These are phyloP conservation scores for Cranoglanis bouderius DNA, from an alignment of 2,113 vertebrate genomes.

Conservation along the genomic window DNA sequence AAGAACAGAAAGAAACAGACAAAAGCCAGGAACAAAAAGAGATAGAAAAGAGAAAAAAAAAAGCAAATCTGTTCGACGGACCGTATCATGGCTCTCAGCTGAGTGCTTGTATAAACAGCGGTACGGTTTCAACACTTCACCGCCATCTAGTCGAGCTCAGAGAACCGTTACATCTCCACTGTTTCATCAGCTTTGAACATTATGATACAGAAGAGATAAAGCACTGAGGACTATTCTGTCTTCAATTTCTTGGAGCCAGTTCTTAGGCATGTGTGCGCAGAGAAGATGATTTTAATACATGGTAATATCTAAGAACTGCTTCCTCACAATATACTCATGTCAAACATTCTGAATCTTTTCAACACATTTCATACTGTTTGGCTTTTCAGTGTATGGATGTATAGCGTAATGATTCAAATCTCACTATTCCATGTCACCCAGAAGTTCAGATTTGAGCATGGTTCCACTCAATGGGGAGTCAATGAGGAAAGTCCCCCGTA, in stretches of 20 bases:
- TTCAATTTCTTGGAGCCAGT: background rate
- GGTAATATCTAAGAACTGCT: background rate
- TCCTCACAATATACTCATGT: background rate
- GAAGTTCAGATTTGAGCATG: background rate
- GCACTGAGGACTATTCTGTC: background rate
- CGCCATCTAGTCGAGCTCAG: constrained; percentile 4
- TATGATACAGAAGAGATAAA: background rate
- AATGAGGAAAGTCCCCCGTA: background rate
- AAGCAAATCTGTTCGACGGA: background rate
- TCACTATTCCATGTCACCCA: background rate
- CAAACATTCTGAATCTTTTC: background rate
- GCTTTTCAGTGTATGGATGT: background rate
- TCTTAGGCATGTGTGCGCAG: background rate
- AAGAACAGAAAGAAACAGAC: background rate
- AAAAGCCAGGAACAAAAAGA: background rate
- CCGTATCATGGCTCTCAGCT: constrained; percentile 5
- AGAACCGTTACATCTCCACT: background rate
- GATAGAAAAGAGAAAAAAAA: background rate
- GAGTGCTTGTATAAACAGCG: constrained; percentile 14
- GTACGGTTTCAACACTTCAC: constrained; percentile 24
- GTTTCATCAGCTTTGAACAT: constrained; percentile 15
- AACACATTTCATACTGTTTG: background rate
- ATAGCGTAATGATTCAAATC: background rate
- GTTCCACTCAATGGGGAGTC: background rate
- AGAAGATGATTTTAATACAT: background rate